phyloP scores from a whole-genome alignment of 2,888 invertebrate species.

The Abrostola triplasia region DNA sequence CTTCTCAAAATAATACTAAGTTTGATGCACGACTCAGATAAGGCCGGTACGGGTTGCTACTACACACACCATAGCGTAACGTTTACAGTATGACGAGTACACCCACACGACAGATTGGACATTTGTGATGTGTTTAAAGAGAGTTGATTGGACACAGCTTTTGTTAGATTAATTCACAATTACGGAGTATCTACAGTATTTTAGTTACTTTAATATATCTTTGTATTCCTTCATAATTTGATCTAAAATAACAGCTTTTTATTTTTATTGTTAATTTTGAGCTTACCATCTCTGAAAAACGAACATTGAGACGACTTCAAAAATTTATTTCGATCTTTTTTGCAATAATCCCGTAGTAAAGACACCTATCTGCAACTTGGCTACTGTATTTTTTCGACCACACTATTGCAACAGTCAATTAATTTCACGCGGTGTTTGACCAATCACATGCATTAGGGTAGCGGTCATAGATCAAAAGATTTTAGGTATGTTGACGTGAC shows the following conservation, averaged over 20 bases:
- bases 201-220: too few species aligned
- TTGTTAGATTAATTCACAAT: conserved; percentile 14
- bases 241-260: too few species aligned
- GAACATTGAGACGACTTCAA: too few species aligned
- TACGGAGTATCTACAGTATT: too few species aligned
- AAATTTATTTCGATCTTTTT: neutral
- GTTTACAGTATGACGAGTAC: conserved; percentile 57
- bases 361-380: neutral
- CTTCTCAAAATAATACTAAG: conserved; percentile 87
- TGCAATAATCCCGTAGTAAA: neutral
- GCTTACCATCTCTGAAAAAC: too few species aligned
- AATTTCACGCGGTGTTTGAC: conserved; percentile 79
- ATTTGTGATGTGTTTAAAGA: conserved; percentile 38
- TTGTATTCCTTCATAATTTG: too few species aligned
- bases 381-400: conserved; percentile 33
- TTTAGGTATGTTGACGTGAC: conserved; percentile 76
- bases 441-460: conserved; percentile 77
- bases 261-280: too few species aligned
- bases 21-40: conserved; percentile 86
- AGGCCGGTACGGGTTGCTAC: conserved; percentile 63
- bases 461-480: conserved; percentile 70
- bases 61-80: conserved; percentile 47
- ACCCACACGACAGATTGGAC: conserved; percentile 42
- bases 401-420: conserved; percentile 62
- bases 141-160: conserved; percentile 22